Percentiles rank a stretch among this genome's conserved stretches.
These are phyloP conservation scores for Drosophila mimica DNA, from an alignment of 2,888 invertebrate species.

Conservation along the genomic window DNA sequence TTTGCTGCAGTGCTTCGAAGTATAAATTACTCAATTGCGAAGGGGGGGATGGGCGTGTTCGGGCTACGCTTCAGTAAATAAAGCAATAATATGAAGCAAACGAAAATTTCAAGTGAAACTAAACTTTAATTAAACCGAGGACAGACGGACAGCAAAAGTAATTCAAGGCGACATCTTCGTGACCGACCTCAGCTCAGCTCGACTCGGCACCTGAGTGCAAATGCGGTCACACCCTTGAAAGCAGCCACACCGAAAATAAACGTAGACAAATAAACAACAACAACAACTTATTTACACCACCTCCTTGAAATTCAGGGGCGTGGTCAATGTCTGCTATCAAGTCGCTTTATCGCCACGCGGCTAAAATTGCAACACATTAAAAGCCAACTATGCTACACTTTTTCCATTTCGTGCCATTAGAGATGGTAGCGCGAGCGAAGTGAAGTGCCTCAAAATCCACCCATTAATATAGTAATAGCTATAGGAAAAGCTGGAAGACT, in stretches of 20 bases:
- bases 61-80: constrained; percentile 46
- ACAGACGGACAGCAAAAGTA: constrained; percentile 20
- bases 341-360: constrained; percentile 47
- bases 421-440: constrained; percentile 32
- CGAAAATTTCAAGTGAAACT: constrained; percentile 70
- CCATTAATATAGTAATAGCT: neutral
- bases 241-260: constrained; percentile 47
- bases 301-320: constrained; percentile 34
- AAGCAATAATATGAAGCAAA: constrained; percentile 60
- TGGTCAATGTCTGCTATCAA: constrained; percentile 42
- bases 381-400: constrained; percentile 53
- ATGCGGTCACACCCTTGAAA: constrained; percentile 67
- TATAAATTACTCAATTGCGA: constrained; percentile 65
- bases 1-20: constrained; percentile 39
- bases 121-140: constrained; percentile 76
- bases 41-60: neutral
- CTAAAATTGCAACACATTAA: constrained; percentile 59
- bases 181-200: constrained; percentile 60
- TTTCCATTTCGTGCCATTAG: constrained; percentile 11
- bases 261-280: constrained; percentile 45
- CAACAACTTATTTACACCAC: constrained; percentile 27
- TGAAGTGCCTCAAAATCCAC: neutral
- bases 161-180: constrained; percentile 51
- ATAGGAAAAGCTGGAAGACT: neutral
- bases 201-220: constrained; percentile 40